Base-by-base conservation (phyloP, 2,888 invertebrate genomes). In the Synergus japonicus region DNA sequence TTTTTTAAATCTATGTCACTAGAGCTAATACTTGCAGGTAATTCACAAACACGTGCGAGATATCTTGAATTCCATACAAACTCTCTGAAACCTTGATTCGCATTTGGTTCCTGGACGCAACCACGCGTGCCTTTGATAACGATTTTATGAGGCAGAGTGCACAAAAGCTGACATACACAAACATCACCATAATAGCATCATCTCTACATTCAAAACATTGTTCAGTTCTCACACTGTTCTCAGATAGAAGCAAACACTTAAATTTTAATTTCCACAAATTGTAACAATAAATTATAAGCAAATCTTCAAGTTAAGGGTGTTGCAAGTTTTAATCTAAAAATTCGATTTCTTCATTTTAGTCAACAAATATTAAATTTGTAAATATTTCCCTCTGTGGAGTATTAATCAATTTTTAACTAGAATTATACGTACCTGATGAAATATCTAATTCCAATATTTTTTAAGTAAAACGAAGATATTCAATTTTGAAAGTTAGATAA, bases 91-190 rank as follows among this genome's bases (percentile, higher is more conserved):
- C 58, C 58, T 66, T 66, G 13, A 41, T 66, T 66, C 8, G 15
- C 1, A 37, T 66, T 37, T 37, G 58, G 76, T 73, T 69, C 83
- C 81, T 58, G 29, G 43, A 58, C 58, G 49, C 80, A 78, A 77
- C 78, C 64, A 82, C 78, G 79, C 82, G 82, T 80, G 63, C 60
- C 67, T 13, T 12, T 76, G 79, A 84, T 84, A 81, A 81, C 79
- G 78, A 81, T 78, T 82, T 79, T 79, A 83, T 79, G 83, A 80
- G 78, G 43, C 64, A 60, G 18, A 22, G 49, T 69, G 77, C 76
- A 66, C 46, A 65, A 54, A 54, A 63, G 65, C 76, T 29, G 65
- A 54, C 63, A 37, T 15, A 29, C 76, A 66, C 46, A 63, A 64
- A n/a, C n/a, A 67, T 49, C 43, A 18, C 8, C 18, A 58, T 58